A percentile compares a stretch with the other conserved stretches of the same genome.
phyloP scores from a whole-genome alignment of 1,140 invertebrate species.

The Aricia agestis region DNA sequence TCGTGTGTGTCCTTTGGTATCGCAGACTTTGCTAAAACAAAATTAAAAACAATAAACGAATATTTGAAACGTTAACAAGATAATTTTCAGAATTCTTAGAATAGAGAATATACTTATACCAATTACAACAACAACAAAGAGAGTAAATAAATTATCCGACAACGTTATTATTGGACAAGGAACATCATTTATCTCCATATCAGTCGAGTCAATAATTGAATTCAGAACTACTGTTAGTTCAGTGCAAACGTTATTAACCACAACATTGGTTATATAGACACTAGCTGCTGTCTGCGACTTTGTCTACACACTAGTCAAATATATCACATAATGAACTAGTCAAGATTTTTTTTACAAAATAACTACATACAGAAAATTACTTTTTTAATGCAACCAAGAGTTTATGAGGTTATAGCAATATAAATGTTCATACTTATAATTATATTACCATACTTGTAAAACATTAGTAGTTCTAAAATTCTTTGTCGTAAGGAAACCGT shows the following conservation, averaged over 20 bases:
- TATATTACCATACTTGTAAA: neutral
- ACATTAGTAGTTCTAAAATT: neutral
- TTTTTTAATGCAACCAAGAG: too few relatives aligned
- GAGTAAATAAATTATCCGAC: neutral
- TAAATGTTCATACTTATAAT: too few relatives aligned
- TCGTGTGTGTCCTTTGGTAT: too few relatives aligned
- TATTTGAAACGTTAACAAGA: too few relatives aligned
- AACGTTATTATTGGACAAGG: neutral
- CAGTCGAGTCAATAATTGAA: slow-evolving; percentile 3
- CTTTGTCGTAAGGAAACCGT: neutral
- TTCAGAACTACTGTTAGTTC: neutral
- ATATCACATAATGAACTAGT: too few relatives aligned
- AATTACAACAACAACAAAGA: neutral
- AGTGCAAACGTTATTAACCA: slow-evolving; percentile 1
- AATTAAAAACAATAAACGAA: too few relatives aligned
- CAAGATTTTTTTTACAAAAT: neutral
- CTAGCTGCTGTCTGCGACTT: neutral
- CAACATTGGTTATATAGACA: neutral
- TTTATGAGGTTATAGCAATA: too few relatives aligned
- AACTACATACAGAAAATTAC: too few relatives aligned
- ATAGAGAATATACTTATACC: neutral
- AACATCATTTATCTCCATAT: neutral
- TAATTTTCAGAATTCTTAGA: too few relatives aligned
- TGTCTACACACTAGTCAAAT: too few relatives aligned
- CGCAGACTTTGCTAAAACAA: too few relatives aligned